A percentile compares a stretch with the other conserved stretches of the same genome.
These are phyloP conservation scores for Cantharis rustica DNA, from an alignment of 2,888 invertebrate species.

Conservation along the genomic window DNA sequence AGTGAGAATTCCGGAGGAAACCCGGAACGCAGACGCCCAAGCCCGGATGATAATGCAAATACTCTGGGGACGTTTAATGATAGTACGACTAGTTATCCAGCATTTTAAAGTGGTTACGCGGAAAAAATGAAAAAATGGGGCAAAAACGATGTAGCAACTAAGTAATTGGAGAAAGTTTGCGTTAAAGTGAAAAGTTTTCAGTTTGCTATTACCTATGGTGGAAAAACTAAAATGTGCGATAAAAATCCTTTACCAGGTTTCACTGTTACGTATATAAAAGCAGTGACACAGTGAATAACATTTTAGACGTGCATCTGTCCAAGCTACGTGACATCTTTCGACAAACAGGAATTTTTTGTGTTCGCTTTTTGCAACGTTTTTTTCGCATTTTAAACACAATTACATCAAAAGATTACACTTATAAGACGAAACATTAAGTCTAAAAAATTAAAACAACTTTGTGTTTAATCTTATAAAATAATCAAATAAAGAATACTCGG, in stretches of 20 bases:
- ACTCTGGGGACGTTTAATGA: constrained; percentile 53
- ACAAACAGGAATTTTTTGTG: constrained; percentile 13
- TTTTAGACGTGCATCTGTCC: constrained; percentile 22
- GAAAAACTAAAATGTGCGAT: constrained; percentile 4
- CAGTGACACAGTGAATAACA: constrained; percentile 12
- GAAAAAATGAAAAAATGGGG: not conserved
- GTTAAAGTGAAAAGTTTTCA: not conserved
- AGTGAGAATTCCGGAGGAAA: constrained; percentile 45
- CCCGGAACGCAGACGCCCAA: constrained; percentile 36
- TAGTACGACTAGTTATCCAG: constrained; percentile 53
- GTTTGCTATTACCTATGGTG: constrained; percentile 7
- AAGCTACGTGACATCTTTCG: constrained; percentile 16
- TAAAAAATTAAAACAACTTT: not conserved
- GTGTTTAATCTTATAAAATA: not conserved
- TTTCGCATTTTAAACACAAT: constrained; percentile 4
- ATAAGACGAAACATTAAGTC: not conserved
- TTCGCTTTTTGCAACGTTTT: not conserved
- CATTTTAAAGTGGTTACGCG: constrained; percentile 41
- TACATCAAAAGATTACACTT: not conserved
- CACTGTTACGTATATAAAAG: constrained; percentile 9
- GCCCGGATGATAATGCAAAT: constrained; percentile 51
- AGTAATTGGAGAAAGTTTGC: not conserved
- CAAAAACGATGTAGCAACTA: not conserved
- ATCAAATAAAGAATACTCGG: not conserved
- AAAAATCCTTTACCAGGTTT: constrained; percentile 12